Evolutionary conservation across 2,113 vertebrate genomes (phyloP), one percentile per base, ranked within the genome.

Genomic region (Toxotes chatareus): DNA sequence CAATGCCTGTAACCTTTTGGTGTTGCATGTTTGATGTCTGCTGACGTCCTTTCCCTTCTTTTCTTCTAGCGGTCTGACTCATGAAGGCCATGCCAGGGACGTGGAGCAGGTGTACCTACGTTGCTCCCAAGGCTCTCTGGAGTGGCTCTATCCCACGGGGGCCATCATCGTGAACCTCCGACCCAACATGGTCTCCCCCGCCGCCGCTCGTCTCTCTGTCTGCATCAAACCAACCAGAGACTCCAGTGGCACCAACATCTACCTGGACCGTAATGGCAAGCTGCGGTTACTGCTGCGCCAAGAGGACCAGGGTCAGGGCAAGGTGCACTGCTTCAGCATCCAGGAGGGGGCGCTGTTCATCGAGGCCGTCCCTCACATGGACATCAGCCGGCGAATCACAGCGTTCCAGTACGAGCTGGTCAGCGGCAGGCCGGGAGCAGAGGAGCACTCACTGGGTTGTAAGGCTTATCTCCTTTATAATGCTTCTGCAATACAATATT

Each of bases 41-140:
- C 47, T 85, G 57, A 76, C 34, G 5, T 53, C n/a, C 44, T 40
- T 31, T 14, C 47, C 23, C 67, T 46, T 67, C 51, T 63, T 13
- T 80, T n/a, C 70, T 76, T 46, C 13, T 85, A 99, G 98, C 17
- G 98, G 98, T 16, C 94, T 99, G 89, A 99, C 98, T 1, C 98
- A 98, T 0, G 97, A 99, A 90, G 95, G 95, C 34, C 98, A 98
- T 93, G 90, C 95, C 85, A 96, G 98, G 91, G 98, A 99, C 68
- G 98, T 99, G 82, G 98, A 99, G 82, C 98, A 99, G 95, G 97
- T 99, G 88, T 99, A 99, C 90, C 95, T 99, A 69, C 97, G 98
- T 80, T 99, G 98, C 79, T 96, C 98, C 0, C 96, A 97, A 61
- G 98, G 98, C 19, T 94, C 95, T 0, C 96, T 99, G 85, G 97